phyloP scores from a whole-genome alignment of 2,797 vertebrate genomes.

The Neosilurus hyrtlii region DNA sequence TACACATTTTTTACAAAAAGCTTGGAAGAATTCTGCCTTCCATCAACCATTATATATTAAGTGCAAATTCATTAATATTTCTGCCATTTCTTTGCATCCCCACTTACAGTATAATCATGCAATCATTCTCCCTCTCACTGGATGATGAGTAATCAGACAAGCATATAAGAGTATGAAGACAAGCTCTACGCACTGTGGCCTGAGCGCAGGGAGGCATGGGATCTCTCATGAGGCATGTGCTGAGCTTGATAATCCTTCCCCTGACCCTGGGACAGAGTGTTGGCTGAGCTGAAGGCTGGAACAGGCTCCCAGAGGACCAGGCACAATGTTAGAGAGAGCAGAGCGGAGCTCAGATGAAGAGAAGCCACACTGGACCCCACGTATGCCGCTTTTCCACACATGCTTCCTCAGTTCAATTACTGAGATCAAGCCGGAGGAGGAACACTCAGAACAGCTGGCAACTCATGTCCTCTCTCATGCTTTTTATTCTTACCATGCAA shows the following conservation, averaged over 20 bases:
- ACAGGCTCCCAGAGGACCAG: constrained; percentile 47
- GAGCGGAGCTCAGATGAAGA: constrained; percentile 39
- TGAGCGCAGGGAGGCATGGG: constrained; percentile 56
- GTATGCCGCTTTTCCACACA: constrained; percentile 36
- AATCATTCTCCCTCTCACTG: not conserved
- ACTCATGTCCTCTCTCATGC: constrained; percentile 44
- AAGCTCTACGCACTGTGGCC: constrained; percentile 56
- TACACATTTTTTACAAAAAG: constrained; percentile 12
- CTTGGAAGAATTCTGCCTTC: not conserved
- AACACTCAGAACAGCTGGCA: constrained; percentile 47
- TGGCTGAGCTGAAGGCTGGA: constrained; percentile 41
- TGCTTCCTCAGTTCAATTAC: constrained; percentile 37
- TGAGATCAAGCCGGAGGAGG: constrained; percentile 18
- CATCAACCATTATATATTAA: not conserved
- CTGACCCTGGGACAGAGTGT: constrained; percentile 44
- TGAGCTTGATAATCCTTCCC: constrained; percentile 27
- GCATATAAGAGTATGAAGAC: constrained; percentile 18
- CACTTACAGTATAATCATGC: constrained; percentile 2
- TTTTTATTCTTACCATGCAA: constrained; percentile 30
- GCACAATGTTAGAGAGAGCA: constrained; percentile 48
- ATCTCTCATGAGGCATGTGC: constrained; percentile 46
- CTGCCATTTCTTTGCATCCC: not conserved
- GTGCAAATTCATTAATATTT: not conserved
- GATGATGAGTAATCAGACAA: constrained; percentile 10
- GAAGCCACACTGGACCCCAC: constrained; percentile 45